Evolutionary conservation across 2,888 invertebrate genomes (phyloP).

Genomic region (Scelioninae gen. 2): DNA sequence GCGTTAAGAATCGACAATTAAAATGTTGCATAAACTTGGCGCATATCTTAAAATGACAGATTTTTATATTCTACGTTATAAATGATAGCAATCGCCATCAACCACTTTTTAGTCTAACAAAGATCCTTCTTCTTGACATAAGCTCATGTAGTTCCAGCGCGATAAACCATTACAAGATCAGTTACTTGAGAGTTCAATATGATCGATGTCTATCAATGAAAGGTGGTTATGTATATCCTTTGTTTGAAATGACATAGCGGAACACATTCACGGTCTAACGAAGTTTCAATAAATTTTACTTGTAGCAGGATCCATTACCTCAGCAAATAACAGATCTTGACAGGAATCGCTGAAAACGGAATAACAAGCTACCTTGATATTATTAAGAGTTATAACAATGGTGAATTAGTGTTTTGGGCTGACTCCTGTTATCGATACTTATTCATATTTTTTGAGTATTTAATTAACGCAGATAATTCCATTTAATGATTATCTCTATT

Average conservation of each 20-base stretch:
- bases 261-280: constrained; percentile 49
- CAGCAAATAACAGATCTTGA: constrained; percentile 41
- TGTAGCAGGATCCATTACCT: constrained; percentile 40
- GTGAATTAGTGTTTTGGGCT: constrained; percentile 12
- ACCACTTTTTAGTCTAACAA: constrained; percentile 41
- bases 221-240: constrained; percentile 51
- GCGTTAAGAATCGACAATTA: neutral
- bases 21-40: neutral
- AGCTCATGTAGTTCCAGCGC: constrained; percentile 42
- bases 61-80: constrained; percentile 36
- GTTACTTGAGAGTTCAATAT: constrained; percentile 49
- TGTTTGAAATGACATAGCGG: constrained; percentile 55
- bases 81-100: constrained; percentile 43
- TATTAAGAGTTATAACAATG: constrained; percentile 17
- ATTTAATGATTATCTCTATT: neutral
- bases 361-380: constrained; percentile 11
- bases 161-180: constrained; percentile 55
- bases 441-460: neutral
- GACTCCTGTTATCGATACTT: neutral
- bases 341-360: constrained; percentile 16
- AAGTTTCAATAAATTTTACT: constrained; percentile 51
- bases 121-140: constrained; percentile 54
- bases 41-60: constrained; percentile 6
- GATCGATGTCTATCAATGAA: constrained; percentile 56
- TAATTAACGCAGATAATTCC: constrained; percentile 8